Base-by-base conservation (phyloP, 92 coral and sea anemone species). In the Anthopleura xanthogrammica region DNA sequence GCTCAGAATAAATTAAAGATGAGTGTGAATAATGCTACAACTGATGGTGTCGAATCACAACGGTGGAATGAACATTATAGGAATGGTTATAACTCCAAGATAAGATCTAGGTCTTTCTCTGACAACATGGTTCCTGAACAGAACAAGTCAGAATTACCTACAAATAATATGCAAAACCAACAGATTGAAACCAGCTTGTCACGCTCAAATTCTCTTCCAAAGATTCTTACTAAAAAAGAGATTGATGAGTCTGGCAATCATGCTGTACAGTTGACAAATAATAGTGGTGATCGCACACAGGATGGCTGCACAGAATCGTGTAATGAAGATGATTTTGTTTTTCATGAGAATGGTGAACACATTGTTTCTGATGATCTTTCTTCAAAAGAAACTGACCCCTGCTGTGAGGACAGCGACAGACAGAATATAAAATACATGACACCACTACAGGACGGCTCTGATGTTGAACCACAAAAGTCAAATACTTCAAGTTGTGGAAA, bases 151-250 rank as follows among this genome's bases (percentile, higher is more conserved):
- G 82, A 78, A 36, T 8, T 68, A 29, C 36, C 88, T 22, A 12
- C 72, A 20, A 78, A 46, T 9, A 12, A n/a, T 57, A 54, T 57
- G 16, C 22, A 6, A 10, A 77, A 52, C 54, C 20, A 52, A 62
- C 52, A 50, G 13, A 55, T 62, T 5, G 78, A 41, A 50, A 19
- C 39, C 24, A 82, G 77, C 22, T 60, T 79, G 64, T 77, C 88
- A 41, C 82, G 87, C 46, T 86, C 90, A 12, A 75, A 73, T 41
- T 89, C 92, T 77, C 83, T 82, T 29, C 89, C 87, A 41, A 86
- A 86, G 83, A 79, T 89, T 78, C 82, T 72, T 52, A 12, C 82
- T 19, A 77, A 77, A 70, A 46, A 80, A 72, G 20, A 20, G 52
- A 58, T 9, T 24, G 36, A 41, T 42, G 24, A 48, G 11, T 72